These are phyloP conservation scores for Phocoena phocoena DNA, from an alignment of 2,113 vertebrate genomes.

Conservation along the genomic window DNA sequence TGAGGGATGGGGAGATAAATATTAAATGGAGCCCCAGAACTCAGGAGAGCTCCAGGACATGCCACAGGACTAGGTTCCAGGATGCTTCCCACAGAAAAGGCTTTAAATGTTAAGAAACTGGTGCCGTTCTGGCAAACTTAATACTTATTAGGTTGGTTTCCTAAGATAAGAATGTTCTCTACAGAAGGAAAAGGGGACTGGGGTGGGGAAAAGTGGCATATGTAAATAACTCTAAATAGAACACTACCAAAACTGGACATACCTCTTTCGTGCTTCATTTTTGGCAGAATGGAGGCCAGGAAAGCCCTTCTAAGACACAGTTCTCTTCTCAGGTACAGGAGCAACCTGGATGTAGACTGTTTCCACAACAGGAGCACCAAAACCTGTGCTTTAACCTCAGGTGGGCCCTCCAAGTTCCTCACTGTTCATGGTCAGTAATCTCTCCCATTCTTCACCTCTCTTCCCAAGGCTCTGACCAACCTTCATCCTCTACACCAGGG, in stretches of 20 bases:
- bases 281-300: not conserved
- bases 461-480: not conserved
- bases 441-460: not conserved
- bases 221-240: not conserved
- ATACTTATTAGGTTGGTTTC: not conserved
- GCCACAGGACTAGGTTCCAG: not conserved
- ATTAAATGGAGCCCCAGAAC: not conserved
- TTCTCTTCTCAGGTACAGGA: not conserved
- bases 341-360: not conserved
- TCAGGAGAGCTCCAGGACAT: not conserved
- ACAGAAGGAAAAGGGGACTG: not conserved
- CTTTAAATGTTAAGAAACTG: not conserved
- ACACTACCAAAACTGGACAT: not conserved
- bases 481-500: not conserved
- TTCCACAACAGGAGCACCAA: not conserved
- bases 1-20: not conserved
- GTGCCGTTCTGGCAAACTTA: not conserved
- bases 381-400: not conserved
- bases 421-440: rapidly evolving
- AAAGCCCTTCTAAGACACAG: not conserved
- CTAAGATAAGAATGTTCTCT: not conserved
- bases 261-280: not conserved
- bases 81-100: not conserved
- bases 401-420: not conserved
- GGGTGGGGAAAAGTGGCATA: not conserved